A percentile compares a stretch with the other conserved stretches of the same genome.
phyloP scores from a whole-genome alignment of 2,888 invertebrate species.

The Leptinotarsa juncta region DNA sequence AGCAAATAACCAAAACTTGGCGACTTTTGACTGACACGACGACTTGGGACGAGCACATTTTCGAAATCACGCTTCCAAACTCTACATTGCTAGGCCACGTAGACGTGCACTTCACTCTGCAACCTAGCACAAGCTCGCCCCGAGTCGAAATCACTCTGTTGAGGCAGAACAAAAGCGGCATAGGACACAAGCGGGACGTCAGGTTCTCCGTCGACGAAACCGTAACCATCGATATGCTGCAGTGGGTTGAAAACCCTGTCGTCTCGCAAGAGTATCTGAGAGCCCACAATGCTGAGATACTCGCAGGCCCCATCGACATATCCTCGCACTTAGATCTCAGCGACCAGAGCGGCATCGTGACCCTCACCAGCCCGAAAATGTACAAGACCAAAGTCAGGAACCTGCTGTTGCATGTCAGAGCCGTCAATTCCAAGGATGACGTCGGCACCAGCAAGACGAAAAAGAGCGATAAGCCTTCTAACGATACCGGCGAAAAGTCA shows the following conservation, averaged over 20 bases:
- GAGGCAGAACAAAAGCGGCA: slow-evolving; percentile 74
- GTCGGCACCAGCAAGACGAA: slow-evolving; percentile 39
- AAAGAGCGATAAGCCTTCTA: slow-evolving; percentile 39
- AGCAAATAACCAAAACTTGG: slow-evolving; percentile 87
- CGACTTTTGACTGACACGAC: slow-evolving; percentile 87
- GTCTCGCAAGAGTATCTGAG: slow-evolving; percentile 84
- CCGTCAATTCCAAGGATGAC: slow-evolving; percentile 60
- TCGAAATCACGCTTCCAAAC: slow-evolving; percentile 87
- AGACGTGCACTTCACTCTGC: slow-evolving; percentile 87
- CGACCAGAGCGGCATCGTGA: slow-evolving; percentile 86
- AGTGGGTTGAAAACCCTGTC: slow-evolving; percentile 77
- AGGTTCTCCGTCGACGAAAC: slow-evolving; percentile 68
- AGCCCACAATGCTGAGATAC: slow-evolving; percentile 88
- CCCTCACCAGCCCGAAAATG: slow-evolving; percentile 87
- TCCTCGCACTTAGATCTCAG: slow-evolving; percentile 86
- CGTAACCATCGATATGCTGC: slow-evolving; percentile 65
- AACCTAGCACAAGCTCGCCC: slow-evolving; percentile 72
- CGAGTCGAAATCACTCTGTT: slow-evolving; percentile 73
- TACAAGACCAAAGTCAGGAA: slow-evolving; percentile 82
- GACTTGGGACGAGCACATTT: slow-evolving; percentile 93
- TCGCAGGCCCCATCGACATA: slow-evolving; percentile 89
- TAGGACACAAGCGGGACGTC: slow-evolving; percentile 69
- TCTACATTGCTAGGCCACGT: slow-evolving; percentile 86
- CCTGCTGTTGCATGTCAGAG: slow-evolving; percentile 81
- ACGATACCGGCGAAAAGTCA: slow-evolving; percentile 44